Evolutionary conservation across 2,797 vertebrate species (phyloP).

Genomic region (Pseudochaenichthys georgianus): DNA sequence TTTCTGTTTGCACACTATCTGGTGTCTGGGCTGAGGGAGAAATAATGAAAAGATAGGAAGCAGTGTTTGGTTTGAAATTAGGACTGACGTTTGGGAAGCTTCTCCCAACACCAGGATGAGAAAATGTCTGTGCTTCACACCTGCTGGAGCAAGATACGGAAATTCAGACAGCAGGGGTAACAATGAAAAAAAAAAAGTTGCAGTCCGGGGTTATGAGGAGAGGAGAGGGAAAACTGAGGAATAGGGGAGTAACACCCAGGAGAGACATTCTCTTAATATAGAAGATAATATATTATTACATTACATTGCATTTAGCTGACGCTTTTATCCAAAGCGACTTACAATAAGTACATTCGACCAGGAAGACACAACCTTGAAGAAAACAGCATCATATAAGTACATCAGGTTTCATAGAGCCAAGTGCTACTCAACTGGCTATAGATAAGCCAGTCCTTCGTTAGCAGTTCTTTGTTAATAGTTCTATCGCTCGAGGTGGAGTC

Average conservation of each 20-base stretch:
- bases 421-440: too few relatives aligned
- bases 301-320: too few relatives aligned
- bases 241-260: neutral
- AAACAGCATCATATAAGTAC: too few relatives aligned
- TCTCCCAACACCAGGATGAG: constrained; percentile 49
- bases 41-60: constrained; percentile 61
- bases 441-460: too few relatives aligned
- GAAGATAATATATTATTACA: neutral
- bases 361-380: too few relatives aligned
- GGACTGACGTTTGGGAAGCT: constrained; percentile 52
- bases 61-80: constrained; percentile 52
- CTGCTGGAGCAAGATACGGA: constrained; percentile 61
- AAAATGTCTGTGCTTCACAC: constrained; percentile 43
- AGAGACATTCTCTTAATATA: neutral
- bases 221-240: constrained; percentile 6
- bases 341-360: too few relatives aligned
- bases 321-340: too few relatives aligned
- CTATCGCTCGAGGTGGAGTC: too few relatives aligned
- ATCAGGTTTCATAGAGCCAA: too few relatives aligned
- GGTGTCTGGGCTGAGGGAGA: constrained; percentile 37
- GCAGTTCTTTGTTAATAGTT: too few relatives aligned
- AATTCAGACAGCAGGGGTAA: constrained; percentile 11
- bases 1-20: constrained; percentile 46
- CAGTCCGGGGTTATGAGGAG: neutral
- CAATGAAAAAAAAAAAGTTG: constrained; percentile 35